Evolutionary conservation across 92 coral and sea anemone genomes (phyloP).

Genomic region (Ricordea florida): DNA sequence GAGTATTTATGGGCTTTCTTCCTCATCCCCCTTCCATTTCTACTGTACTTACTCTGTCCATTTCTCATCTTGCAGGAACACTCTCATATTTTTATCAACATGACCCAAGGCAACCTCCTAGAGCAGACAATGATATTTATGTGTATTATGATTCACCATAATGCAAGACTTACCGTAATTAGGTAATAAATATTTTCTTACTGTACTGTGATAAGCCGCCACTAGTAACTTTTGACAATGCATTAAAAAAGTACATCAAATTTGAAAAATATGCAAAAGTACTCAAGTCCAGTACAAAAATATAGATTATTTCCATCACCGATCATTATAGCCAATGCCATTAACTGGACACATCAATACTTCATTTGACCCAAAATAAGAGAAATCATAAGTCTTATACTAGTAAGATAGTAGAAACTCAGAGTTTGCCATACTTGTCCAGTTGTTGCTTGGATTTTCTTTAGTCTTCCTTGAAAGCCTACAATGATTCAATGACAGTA

Average conservation of each 20-base stretch:
- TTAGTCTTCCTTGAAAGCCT: constrained; percentile 58
- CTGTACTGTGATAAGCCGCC: too few species aligned
- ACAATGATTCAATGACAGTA: neutral
- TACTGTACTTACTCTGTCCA: constrained; percentile 83
- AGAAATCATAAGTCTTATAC: neutral
- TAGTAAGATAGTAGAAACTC: neutral
- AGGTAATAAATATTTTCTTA: neutral
- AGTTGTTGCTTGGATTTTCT: constrained; percentile 16
- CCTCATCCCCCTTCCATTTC: neutral
- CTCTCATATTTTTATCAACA: constrained; percentile 76
- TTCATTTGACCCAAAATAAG: neutral
- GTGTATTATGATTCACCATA: neutral
- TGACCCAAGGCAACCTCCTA: constrained; percentile 17
- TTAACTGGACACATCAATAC: too few species aligned
- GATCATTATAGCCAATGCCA: too few species aligned
- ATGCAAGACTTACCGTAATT: neutral
- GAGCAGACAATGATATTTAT: neutral
- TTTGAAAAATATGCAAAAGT: too few species aligned
- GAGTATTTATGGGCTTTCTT: neutral
- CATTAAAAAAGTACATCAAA: too few species aligned
- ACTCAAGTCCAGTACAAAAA: too few species aligned
- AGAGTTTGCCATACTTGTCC: constrained; percentile 52
- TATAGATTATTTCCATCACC: too few species aligned
- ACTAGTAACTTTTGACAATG: too few species aligned
- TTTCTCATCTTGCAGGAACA: constrained; percentile 83